Conservation (phyloP, 2,888 invertebrate genomes). For the Raillietiella orientalis region DNA sequence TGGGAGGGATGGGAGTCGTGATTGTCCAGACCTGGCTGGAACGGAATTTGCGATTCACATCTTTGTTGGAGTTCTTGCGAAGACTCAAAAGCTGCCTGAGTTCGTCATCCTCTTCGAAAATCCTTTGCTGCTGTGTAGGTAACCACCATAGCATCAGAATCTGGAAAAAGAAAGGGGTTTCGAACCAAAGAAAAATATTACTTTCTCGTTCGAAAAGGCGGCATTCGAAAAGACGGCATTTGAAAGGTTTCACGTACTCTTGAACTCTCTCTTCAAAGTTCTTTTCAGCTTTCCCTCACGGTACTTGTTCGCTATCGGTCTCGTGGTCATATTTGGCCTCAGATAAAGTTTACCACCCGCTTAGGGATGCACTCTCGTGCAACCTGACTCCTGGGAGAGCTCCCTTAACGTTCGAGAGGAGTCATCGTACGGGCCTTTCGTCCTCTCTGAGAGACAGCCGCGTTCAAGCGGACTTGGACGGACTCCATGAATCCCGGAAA, state of each 20-base stretch:
- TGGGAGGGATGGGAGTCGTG: too few relatives aligned
- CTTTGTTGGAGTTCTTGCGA: too few relatives aligned
- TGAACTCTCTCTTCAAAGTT: slow-evolving; percentile 1
- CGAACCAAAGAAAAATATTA: too few relatives aligned
- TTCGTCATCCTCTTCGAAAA: too few relatives aligned
- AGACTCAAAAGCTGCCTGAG: too few relatives aligned
- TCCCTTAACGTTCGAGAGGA: neutral
- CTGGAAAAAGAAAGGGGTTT: too few relatives aligned
- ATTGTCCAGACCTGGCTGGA: too few relatives aligned
- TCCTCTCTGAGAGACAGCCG: neutral
- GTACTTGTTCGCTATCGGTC: slow-evolving; percentile 14
- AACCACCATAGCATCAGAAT: too few relatives aligned
- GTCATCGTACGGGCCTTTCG: neutral
- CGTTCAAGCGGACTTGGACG: neutral
- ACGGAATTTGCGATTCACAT: too few relatives aligned
- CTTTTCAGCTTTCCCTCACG: slow-evolving; percentile 1
- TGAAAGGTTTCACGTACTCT: slow-evolving; percentile 1
- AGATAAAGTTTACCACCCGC: slow-evolving; percentile 13
- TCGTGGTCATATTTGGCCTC: slow-evolving; percentile 14
- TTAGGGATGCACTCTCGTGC: slow-evolving; percentile 14
- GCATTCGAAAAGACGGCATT: too few relatives aligned
- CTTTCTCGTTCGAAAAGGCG: too few relatives aligned
- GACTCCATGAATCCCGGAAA: neutral
- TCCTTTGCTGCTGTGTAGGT: too few relatives aligned
- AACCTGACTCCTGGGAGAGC: slow-evolving; percentile 11